Conservation (phyloP, 2,797 vertebrate genomes). For the Coluber constrictor region DNA sequence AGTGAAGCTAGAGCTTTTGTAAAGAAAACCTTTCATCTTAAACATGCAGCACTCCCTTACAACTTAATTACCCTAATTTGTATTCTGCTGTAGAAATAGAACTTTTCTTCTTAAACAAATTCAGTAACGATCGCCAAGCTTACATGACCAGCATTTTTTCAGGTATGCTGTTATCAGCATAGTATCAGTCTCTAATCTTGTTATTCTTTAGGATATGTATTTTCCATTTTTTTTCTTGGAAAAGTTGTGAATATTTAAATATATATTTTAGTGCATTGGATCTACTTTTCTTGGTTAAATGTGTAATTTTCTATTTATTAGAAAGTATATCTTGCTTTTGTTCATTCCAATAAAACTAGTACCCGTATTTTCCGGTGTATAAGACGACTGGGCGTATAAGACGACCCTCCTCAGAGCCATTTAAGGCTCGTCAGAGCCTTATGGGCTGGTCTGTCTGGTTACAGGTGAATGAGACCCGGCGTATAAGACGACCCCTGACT, state of each 20-base stretch:
- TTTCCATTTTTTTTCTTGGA: slow-evolving; percentile 22
- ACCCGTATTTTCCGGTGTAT: no score
- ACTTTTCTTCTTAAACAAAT: slow-evolving; percentile 69
- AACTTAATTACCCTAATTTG: slow-evolving; percentile 70
- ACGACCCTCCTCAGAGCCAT: no score
- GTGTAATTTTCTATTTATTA: neutral
- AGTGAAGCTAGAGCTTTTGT: slow-evolving; percentile 65
- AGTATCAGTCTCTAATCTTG: slow-evolving; percentile 38
- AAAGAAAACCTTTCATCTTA: slow-evolving; percentile 68
- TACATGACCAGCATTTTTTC: slow-evolving; percentile 60
- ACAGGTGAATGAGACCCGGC: no score
- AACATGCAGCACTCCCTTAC: slow-evolving; percentile 61
- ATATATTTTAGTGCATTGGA: neutral
- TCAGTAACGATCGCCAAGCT: slow-evolving; percentile 61
- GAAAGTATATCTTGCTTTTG: neutral
- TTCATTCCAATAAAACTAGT: no score
- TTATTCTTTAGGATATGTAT: slow-evolving; percentile 53
- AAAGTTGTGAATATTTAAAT: neutral
- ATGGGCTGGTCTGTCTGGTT: no score
- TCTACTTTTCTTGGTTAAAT: neutral
- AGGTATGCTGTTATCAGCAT: slow-evolving; percentile 61
- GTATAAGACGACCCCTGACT: no score
- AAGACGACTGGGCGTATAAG: no score
- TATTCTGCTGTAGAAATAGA: slow-evolving; percentile 67
- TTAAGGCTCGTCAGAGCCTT: no score